Evolutionary conservation across 2,113 vertebrate species (phyloP).

Genomic region (Tichodroma muraria): DNA sequence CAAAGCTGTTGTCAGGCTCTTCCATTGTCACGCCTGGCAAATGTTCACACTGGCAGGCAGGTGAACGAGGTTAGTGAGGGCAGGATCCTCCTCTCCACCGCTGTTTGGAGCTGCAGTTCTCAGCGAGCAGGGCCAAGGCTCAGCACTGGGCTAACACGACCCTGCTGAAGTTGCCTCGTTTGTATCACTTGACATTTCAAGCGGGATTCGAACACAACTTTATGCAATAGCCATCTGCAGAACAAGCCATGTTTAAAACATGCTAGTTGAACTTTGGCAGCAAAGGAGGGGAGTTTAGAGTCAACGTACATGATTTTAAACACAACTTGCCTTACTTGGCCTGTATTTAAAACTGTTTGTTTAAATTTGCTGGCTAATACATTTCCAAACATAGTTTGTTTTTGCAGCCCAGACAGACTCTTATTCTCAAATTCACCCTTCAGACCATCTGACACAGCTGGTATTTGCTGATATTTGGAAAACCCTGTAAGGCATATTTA

Average conservation of each 20-base stretch:
- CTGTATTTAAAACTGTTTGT: constrained; percentile 22
- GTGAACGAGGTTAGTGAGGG: background rate
- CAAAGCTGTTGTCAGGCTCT: background rate
- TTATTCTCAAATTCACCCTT: constrained; percentile 13
- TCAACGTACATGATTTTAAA: constrained; percentile 30
- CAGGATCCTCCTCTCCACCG: background rate
- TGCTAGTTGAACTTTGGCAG: background rate
- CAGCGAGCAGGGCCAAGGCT: background rate
- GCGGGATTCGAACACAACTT: background rate
- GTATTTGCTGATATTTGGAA: constrained; percentile 5
- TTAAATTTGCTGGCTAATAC: constrained; percentile 43
- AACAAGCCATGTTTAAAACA: background rate
- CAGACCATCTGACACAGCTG: background rate
- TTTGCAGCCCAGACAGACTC: constrained; percentile 25
- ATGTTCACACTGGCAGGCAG: background rate
- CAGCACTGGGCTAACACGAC: background rate
- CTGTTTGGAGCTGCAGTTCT: background rate
- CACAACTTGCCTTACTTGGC: constrained; percentile 32
- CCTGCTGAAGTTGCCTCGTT: background rate
- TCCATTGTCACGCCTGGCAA: background rate
- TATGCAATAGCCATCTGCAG: background rate
- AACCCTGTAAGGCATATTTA: background rate
- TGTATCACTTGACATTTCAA: background rate
- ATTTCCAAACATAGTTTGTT: constrained; percentile 55
- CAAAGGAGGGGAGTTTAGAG: background rate